These are phyloP conservation scores for Bradypus variegatus DNA, from an alignment of 2,797 vertebrate species.

Conservation along the genomic window DNA sequence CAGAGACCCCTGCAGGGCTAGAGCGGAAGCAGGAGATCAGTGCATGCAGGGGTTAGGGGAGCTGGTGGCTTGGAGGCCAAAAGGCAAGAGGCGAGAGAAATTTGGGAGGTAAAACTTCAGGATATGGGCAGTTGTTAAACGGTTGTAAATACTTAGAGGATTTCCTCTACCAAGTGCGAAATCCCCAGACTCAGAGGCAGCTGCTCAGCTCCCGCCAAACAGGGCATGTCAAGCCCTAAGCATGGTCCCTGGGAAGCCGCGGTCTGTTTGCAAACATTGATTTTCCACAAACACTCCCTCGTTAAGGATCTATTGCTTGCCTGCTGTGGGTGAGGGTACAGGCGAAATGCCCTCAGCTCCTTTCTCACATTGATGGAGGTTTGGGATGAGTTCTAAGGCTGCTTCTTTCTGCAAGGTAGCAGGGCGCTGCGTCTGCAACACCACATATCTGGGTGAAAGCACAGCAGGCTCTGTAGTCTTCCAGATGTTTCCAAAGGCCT, in stretches of 20 bases:
- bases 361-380: background rate
- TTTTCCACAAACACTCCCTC: background rate
- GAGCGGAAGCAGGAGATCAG: background rate
- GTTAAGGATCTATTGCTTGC: background rate
- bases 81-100: background rate
- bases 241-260: background rate
- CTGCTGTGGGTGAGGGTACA: fast-evolving
- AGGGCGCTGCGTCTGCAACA: background rate
- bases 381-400: background rate
- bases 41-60: background rate
- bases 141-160: constrained; percentile 48
- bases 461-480: no score
- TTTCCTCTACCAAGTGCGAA: constrained; percentile 20
- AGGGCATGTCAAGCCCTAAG: background rate
- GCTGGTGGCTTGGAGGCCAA: background rate
- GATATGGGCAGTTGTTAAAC: constrained; percentile 40
- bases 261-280: background rate
- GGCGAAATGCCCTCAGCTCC: no score
- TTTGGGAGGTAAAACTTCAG: constrained; percentile 37
- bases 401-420: background rate
- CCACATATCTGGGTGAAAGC: background rate
- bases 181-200: constrained; percentile 35
- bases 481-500: no score
- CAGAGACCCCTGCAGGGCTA: background rate
- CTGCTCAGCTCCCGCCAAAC: constrained; percentile 13